These are phyloP conservation scores for Loris lydekkerianus DNA, from an alignment of 2,797 vertebrate genomes.

Conservation along the genomic window DNA sequence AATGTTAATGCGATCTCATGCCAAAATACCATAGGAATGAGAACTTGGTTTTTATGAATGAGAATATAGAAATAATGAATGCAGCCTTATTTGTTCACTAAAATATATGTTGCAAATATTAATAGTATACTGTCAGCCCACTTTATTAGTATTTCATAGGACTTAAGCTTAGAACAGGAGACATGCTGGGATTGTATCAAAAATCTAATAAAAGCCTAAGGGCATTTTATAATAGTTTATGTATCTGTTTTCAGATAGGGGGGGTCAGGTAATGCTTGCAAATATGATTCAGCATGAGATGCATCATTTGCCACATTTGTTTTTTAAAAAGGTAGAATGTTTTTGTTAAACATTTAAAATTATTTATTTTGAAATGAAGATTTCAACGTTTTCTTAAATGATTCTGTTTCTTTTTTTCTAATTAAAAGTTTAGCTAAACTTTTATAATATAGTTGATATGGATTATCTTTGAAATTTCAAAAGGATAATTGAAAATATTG, in stretches of 20 bases:
- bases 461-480: slow-evolving; percentile 80
- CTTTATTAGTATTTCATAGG: slow-evolving; percentile 75
- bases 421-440: slow-evolving; percentile 48
- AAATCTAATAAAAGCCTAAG: slow-evolving; percentile 77
- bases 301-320: slow-evolving; percentile 45
- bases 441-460: slow-evolving; percentile 23
- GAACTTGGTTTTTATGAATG: slow-evolving; percentile 68
- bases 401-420: slow-evolving; percentile 46
- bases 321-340: slow-evolving; percentile 6
- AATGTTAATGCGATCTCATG: slow-evolving; percentile 68
- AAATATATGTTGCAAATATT: slow-evolving; percentile 64
- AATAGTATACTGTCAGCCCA: slow-evolving; percentile 66
- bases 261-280: slow-evolving; percentile 77
- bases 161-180: slow-evolving; percentile 75
- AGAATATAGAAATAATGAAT: slow-evolving; percentile 72
- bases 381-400: not conserved
- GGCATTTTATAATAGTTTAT: slow-evolving; percentile 75
- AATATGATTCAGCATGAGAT: slow-evolving; percentile 71
- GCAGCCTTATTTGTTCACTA: slow-evolving; percentile 61
- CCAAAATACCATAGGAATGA: slow-evolving; percentile 70
- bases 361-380: slow-evolving; percentile 58
- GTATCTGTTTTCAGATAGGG: slow-evolving; percentile 70
- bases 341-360: slow-evolving; percentile 62
- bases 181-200: slow-evolving; percentile 74
- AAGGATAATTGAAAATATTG: slow-evolving; percentile 79